Percentiles rank a stretch among this genome's conserved stretches.
phyloP scores from a whole-genome alignment of 2,113 vertebrate species.

The Channa argus region DNA sequence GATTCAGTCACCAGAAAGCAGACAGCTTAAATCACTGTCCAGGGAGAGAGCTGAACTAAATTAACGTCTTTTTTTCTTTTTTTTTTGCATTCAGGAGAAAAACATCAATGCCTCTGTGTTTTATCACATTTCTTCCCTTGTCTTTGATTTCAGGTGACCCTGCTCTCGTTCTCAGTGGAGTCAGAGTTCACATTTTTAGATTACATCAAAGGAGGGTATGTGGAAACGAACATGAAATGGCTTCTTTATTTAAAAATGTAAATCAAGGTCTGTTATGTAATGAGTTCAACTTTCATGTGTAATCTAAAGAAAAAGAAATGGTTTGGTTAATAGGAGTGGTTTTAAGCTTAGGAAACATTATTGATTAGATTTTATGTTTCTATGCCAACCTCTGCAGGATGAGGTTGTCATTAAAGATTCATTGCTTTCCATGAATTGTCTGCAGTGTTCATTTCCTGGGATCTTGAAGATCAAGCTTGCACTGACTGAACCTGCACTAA shows the following conservation, averaged over 20 bases:
- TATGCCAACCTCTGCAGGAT: background rate
- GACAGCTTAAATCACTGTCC: constrained; percentile 7
- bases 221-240: background rate
- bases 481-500: no score
- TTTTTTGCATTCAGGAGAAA: constrained; percentile 15
- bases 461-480: no score
- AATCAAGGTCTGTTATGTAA: no score
- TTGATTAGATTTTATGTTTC: background rate
- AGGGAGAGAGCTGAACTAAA: constrained; percentile 19
- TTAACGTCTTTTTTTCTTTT: background rate
- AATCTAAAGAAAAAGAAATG: no score
- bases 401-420: background rate
- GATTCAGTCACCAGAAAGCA: constrained; percentile 32
- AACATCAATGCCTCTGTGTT: constrained; percentile 13
- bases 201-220: constrained; percentile 98
- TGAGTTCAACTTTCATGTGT: no score
- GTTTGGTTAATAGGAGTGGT: background rate
- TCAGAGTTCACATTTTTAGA: constrained; percentile 94
- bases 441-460: no score
- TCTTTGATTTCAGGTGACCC: constrained; percentile 86
- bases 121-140: constrained; percentile 26
- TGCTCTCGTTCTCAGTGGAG: constrained; percentile 93
- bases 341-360: background rate
- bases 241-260: no score
- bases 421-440: no score